Percentiles rank a stretch among this genome's conserved stretches.
Evolutionary conservation across 2,797 vertebrate genomes (phyloP).

Genomic region (Selene dorsalis): DNA sequence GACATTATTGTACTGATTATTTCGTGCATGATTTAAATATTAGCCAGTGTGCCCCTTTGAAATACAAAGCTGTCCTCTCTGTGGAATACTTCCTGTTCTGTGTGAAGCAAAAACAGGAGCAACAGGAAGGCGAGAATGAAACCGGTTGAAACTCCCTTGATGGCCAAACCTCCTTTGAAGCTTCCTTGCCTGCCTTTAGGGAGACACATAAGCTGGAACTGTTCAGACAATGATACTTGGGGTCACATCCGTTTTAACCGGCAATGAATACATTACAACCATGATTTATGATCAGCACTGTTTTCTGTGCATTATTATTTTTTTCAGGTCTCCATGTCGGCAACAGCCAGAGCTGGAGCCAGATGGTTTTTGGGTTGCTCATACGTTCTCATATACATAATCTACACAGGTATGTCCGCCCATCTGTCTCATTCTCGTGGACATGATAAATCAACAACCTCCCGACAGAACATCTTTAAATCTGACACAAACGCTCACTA

Average conservation of each 20-base stretch:
- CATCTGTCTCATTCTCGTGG: too few relatives aligned
- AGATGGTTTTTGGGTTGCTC: too few relatives aligned
- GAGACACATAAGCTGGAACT: conserved; percentile 37
- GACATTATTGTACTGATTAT: not conserved
- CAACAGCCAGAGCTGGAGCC: too few relatives aligned
- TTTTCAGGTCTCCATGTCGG: too few relatives aligned
- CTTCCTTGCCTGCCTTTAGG: conserved; percentile 44
- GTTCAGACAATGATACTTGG: conserved; percentile 17
- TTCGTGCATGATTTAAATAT: conserved; percentile 40
- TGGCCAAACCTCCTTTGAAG: conserved; percentile 58
- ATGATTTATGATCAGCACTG: conserved; percentile 23
- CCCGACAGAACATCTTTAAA: too few relatives aligned
- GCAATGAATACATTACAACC: conserved; percentile 15
- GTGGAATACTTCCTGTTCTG: conserved; percentile 7
- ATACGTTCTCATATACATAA: too few relatives aligned
- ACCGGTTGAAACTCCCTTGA: conserved; percentile 54
- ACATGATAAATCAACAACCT: too few relatives aligned
- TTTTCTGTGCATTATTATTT: not conserved
- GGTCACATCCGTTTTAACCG: conserved; percentile 10
- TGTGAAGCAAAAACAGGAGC: conserved; percentile 29
- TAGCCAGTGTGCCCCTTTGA: conserved; percentile 34
- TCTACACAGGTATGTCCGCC: too few relatives aligned
- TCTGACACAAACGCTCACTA: too few relatives aligned
- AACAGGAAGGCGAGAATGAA: conserved; percentile 59
- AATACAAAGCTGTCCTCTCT: conserved; percentile 42